Evolutionary conservation across 2,888 invertebrate species (phyloP), one percentile per base, ranked within the genome.

Genomic region (Amblyjoppa fuscipennis): DNA sequence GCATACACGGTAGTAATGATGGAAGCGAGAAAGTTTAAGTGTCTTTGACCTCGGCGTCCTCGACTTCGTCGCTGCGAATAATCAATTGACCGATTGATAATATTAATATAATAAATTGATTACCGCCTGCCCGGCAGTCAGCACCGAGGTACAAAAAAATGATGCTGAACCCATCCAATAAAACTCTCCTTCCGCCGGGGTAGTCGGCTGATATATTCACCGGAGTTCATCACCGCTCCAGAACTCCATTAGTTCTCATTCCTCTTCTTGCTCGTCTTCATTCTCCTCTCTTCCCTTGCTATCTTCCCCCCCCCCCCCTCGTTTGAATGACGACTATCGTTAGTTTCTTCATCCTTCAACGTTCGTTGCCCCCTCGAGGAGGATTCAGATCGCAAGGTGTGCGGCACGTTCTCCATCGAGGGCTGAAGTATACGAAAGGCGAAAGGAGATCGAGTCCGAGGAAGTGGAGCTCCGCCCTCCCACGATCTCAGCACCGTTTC

Each of bases 401-500:
- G 76, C 68, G 80, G 73, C 84, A 84, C 73, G 81, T 69, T 78
- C 53, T 49, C 51, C 41, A 9, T 38, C 31, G 70, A 74, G 59
- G 64, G 45, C 28, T 70, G 45, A 49, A 69, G 53, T 45, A 78
- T 77, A 64, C 69, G 53, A 76, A 31, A 69, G 64, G 53, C 69
- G 77, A 34, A 73, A 80, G 45, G 75, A 53, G 64, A 64, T 28
- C 75, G 68, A 68, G 77, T 51, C 53, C 34, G 73, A 76, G 66
- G 64, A 70, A 56, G 68, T 34, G 56, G 25, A 51, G 70, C 56
- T 71, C 75, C 85, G 85, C 85, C 85, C 80, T 85, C 85, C 85
- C 83, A 85, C 85, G 85, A 83, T 85, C 77, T 68, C 76, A 69
- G 77, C 59, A 86, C 83, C 76, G 82, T 88, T 88, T 86, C 84